Conservation (phyloP, 1,140 invertebrate genomes). For the Euwallacea fornicatus region DNA sequence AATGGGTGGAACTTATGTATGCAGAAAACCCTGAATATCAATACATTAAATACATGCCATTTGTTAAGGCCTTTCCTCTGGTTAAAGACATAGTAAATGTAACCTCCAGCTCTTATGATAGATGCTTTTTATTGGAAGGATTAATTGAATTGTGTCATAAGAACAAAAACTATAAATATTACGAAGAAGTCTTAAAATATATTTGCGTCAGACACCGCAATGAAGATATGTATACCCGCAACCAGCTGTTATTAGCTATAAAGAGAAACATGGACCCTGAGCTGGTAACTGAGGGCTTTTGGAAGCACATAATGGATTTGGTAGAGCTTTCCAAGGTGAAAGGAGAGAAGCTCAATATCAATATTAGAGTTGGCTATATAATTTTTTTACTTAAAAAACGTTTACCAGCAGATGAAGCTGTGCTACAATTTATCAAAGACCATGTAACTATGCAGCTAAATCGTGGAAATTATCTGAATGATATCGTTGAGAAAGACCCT, state of each 20-base stretch:
- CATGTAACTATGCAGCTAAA: not conserved
- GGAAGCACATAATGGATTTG: conserved; percentile 23
- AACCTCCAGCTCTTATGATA: not conserved
- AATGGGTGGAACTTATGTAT: conserved; percentile 19
- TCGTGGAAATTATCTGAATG: not conserved
- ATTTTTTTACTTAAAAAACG: conserved; percentile 12
- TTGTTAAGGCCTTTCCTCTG: conserved; percentile 8
- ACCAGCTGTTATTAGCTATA: not conserved
- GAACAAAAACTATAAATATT: conserved; percentile 23
- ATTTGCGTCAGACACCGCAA: conserved; percentile 26
- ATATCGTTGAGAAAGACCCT: conserved; percentile 3
- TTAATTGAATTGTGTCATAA: conserved; percentile 12
- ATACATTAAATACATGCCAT: not conserved
- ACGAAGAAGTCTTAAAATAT: conserved; percentile 27
- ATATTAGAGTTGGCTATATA: conserved; percentile 5
- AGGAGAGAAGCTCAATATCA: not conserved
- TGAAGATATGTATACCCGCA: not conserved
- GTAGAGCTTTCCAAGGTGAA: conserved; percentile 11
- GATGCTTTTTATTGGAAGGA: not conserved
- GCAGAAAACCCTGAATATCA: not conserved
- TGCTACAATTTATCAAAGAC: conserved; percentile 9
- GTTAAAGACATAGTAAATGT: conserved; percentile 24
- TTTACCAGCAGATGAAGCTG: not conserved
- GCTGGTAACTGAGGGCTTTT: conserved; percentile 1
- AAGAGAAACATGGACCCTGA: conserved; percentile 6